Base-by-base conservation (phyloP, 53 echinoderm and acorn worm genomes). In the Apostichopus leukothele region DNA sequence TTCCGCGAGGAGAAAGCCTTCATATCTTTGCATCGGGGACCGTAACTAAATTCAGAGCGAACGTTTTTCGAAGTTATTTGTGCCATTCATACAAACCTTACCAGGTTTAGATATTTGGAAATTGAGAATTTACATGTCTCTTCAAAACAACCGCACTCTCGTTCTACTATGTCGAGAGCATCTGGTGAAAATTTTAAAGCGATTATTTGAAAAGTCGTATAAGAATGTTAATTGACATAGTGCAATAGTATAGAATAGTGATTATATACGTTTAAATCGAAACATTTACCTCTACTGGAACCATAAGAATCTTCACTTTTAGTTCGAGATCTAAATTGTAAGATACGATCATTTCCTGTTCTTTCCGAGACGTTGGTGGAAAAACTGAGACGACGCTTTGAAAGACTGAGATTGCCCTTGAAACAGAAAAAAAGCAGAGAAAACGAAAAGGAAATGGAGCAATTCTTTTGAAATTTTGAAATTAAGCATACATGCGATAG, bases 311-410 rank as follows among this genome's bases (percentile, higher is more conserved):
- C 26, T 14, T 74, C 87, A 20, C 87, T 87, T n/a, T 74, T 87
- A 68, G 73, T 87, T 50, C 87, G 87, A 18, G 87, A 68, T 10
- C 87, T 67, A 22, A 87, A 87, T 74, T 73, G 73, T 16, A 87
- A 74, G 52, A 87, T 87, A 10, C 75, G 51, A 13, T 13, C 74
- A 51, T 87, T 87, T 8, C 87, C 87, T 71, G 73, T 74, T 61
- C 60, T 52, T 14, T 84, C 84, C 14, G 84, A 84, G 12, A 84
- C 21, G 23, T 57, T 22, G 4, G 84, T 84, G 2, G 84, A 84
- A 61, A 84, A 84, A 4, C 59, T 59, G 1, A 60, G 19, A 9
- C 66, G 66, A 5, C 84, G 60, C 60, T 55, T 59, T 10, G 57
- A 21, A 22, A 60, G 14, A 75, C 39, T 39, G 22, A 22, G 19